A percentile compares a stretch with the other conserved stretches of the same genome.
Conservation (phyloP, 2,888 invertebrate genomes). For the Aphelenchoides bicaudatus region DNA sequence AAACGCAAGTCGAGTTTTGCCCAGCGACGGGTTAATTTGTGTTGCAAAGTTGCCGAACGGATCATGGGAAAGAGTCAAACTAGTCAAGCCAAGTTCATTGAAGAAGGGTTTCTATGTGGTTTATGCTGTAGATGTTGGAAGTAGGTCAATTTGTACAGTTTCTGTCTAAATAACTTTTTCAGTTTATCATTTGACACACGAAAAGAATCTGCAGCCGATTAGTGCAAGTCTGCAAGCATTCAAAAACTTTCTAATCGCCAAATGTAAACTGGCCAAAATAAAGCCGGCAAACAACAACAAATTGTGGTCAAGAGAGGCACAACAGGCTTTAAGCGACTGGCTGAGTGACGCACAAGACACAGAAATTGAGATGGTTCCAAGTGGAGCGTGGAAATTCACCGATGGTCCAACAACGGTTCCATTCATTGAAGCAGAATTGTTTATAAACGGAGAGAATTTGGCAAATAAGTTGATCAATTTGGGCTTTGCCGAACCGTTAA, state of each 20-base stretch:
- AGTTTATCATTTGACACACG: constrained; percentile 34
- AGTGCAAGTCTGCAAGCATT: constrained; percentile 33
- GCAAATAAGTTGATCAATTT: constrained; percentile 27
- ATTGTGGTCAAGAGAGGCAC: constrained; percentile 26
- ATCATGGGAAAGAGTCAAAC: constrained; percentile 35
- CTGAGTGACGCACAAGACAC: constrained; percentile 19
- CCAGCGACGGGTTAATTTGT: constrained; percentile 26
- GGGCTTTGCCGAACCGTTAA: constrained; percentile 32
- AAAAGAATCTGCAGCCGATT: constrained; percentile 26
- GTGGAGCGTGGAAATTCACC: constrained; percentile 15
- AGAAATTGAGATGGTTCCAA: constrained; percentile 20
- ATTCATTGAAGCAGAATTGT: constrained; percentile 12
- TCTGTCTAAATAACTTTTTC: no score
- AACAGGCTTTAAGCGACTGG: constrained; percentile 26
- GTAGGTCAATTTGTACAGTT: no score
- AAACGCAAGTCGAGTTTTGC: not conserved
- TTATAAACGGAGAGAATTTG: constrained; percentile 28
- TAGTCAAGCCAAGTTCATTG: constrained; percentile 27
- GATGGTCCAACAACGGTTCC: constrained; percentile 26
- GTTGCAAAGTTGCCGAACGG: constrained; percentile 19
- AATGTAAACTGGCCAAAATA: constrained; percentile 31
- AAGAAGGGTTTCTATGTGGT: constrained; percentile 37
- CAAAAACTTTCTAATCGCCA: constrained; percentile 37
- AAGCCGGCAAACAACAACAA: constrained; percentile 15
- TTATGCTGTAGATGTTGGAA: constrained; percentile 35